These are phyloP conservation scores for Darevskia nairensis DNA, from an alignment of 2,797 vertebrate species.

Conservation along the genomic window DNA sequence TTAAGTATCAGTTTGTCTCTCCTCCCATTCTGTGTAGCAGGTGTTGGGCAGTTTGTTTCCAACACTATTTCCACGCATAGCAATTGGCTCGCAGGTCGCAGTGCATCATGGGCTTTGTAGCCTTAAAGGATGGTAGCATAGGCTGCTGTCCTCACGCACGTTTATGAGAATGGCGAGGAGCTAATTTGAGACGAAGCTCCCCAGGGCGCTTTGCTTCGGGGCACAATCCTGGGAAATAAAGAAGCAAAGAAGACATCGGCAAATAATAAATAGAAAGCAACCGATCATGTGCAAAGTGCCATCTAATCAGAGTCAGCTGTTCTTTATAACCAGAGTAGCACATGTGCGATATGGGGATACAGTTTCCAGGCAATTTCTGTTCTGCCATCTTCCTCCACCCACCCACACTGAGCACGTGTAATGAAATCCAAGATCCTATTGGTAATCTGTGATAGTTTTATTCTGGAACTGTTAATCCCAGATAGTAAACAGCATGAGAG, in stretches of 20 bases:
- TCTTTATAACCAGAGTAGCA: background rate
- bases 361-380: background rate
- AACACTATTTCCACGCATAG: slow-evolving; percentile 6
- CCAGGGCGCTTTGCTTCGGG: background rate
- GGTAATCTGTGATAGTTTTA: background rate
- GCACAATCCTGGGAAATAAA: background rate
- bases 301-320: background rate
- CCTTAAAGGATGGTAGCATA: background rate
- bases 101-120: background rate
- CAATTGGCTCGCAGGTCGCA: background rate
- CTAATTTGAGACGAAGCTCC: background rate
- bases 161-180: background rate
- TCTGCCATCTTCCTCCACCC: background rate
- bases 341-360: background rate
- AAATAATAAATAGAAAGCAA: background rate
- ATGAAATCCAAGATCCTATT: background rate
- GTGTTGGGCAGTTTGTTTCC: slow-evolving; percentile 19
- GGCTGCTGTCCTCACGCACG: background rate
- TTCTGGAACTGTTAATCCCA: background rate
- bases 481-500: background rate
- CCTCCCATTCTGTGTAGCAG: slow-evolving; percentile 16
- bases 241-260: background rate
- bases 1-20: slow-evolving; percentile 23
- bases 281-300: background rate
- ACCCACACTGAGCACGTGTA: background rate